A percentile compares a stretch with the other conserved stretches of the same genome.
Evolutionary conservation across 1,140 invertebrate genomes (phyloP).

Genomic region (Drosophila truncata): DNA sequence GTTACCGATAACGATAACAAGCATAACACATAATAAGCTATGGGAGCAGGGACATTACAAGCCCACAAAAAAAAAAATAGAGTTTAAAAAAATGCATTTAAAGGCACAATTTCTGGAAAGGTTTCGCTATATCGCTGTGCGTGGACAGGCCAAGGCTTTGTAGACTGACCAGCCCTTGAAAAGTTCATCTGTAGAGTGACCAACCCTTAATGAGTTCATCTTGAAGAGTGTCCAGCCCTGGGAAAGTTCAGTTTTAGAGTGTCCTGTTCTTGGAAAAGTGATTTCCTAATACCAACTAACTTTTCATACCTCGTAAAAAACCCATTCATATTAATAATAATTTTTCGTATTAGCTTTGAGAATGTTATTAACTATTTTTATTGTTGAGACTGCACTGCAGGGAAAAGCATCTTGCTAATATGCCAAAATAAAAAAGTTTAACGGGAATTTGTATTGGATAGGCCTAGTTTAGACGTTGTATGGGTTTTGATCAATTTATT

Average conservation of each 20-base stretch:
- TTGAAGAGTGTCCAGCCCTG: background rate
- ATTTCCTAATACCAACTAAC: background rate
- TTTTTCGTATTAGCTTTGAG: background rate
- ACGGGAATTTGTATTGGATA: background rate
- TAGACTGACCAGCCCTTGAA: background rate
- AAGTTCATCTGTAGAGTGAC: background rate
- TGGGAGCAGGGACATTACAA: background rate
- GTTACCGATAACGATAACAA: background rate
- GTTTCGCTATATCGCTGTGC: constrained; percentile 6
- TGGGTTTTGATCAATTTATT: background rate
- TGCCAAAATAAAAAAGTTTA: background rate
- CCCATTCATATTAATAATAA: background rate
- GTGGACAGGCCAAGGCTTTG: constrained; percentile 2
- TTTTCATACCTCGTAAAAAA: background rate
- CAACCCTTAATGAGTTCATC: background rate
- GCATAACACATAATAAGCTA: background rate
- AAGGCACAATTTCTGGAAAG: constrained; percentile 5
- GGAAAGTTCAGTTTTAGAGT: background rate
- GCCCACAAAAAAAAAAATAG: background rate
- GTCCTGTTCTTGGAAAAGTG: background rate
- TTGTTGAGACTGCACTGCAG: background rate
- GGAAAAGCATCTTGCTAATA: background rate
- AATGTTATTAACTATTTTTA: background rate
- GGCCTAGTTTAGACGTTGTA: background rate
- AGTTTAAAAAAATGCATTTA: background rate